Conservation (phyloP, 2,797 vertebrate genomes). For the Naso thynnoides region DNA sequence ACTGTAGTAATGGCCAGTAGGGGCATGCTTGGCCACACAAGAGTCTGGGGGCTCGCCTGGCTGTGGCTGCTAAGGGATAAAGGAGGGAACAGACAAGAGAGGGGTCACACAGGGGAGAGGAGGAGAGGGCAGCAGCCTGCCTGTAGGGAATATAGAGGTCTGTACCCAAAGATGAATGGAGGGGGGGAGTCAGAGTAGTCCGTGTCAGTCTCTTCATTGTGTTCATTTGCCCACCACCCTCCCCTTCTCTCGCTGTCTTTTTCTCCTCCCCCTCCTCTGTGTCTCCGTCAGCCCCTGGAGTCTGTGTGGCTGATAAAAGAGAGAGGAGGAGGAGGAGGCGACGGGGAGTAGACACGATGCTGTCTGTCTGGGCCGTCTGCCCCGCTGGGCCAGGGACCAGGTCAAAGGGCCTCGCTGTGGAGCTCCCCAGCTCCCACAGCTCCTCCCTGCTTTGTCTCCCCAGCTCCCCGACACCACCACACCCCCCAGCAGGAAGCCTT, state of each 20-base stretch:
- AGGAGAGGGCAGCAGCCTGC: conserved; percentile 67
- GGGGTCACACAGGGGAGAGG: conserved; percentile 56
- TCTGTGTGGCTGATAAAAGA: conserved; percentile 76
- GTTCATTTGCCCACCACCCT: conserved; percentile 70
- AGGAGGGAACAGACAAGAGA: conserved; percentile 51
- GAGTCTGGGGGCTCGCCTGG: conserved; percentile 22
- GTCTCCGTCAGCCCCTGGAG: conserved; percentile 67
- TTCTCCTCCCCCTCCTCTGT: conserved; percentile 49
- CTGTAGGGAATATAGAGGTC: conserved; percentile 70
- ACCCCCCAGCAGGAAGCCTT: conserved; percentile 70
- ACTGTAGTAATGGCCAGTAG: conserved; percentile 41
- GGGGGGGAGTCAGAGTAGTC: conserved; percentile 53
- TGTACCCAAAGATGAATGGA: conserved; percentile 72
- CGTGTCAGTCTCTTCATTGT: conserved; percentile 78
- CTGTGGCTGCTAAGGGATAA: conserved; percentile 43
- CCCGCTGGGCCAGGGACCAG: conserved; percentile 71
- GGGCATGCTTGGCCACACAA: conserved; percentile 55
- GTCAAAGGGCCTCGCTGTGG: conserved; percentile 83
- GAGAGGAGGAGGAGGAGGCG: conserved; percentile 52
- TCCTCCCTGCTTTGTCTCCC: conserved; percentile 74
- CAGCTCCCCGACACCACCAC: conserved; percentile 15
- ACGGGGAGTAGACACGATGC: conserved; percentile 68
- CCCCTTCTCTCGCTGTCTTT: conserved; percentile 25
- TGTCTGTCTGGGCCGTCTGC: conserved; percentile 83
- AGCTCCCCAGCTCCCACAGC: conserved; percentile 61